phyloP scores from a whole-genome alignment of 2,797 vertebrate species.

The Rhinichthys osculus region DNA sequence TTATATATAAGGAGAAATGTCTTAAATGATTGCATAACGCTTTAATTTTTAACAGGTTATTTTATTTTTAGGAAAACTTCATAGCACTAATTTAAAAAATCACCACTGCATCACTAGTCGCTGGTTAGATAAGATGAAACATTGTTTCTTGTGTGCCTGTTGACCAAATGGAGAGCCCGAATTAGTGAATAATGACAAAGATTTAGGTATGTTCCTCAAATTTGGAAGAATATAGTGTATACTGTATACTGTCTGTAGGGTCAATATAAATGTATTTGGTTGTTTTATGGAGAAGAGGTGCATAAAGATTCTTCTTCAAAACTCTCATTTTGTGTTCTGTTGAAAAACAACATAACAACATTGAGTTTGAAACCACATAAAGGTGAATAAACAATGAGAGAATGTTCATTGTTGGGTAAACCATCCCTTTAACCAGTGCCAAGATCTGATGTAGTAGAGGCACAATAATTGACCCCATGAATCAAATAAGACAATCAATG shows the following conservation, averaged over 20 bases:
- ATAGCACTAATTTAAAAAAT: neutral
- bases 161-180: neutral
- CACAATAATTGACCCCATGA: neutral
- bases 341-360: neutral
- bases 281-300: neutral
- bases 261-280: neutral
- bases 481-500: constrained; percentile 1
- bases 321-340: neutral
- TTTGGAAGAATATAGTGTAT: neutral
- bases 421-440: constrained; percentile 13
- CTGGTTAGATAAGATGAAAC: neutral
- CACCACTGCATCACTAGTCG: neutral
- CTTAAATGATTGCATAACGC: neutral
- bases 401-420: neutral
- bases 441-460: constrained; percentile 10
- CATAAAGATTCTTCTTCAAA: neutral
- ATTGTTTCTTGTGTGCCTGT: neutral
- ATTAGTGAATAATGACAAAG: neutral
- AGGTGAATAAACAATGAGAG: neutral
- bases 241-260: neutral
- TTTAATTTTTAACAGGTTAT: neutral
- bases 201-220: too few species aligned
- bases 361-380: neutral
- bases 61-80: neutral
- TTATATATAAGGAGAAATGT: neutral